phyloP scores from a whole-genome alignment of 2,113 vertebrate species.

The Rattus rattus region DNA sequence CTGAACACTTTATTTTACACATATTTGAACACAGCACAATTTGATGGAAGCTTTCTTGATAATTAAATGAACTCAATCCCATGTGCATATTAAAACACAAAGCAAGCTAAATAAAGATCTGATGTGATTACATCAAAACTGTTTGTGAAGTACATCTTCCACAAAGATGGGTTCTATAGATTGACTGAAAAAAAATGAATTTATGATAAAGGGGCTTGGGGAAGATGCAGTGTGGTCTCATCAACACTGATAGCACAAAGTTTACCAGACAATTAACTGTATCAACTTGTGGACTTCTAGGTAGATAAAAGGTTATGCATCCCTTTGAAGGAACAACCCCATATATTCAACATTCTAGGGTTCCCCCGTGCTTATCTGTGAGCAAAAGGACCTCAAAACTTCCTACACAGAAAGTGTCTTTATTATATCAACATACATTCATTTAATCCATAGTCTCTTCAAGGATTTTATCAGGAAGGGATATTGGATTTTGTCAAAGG shows the following conservation, averaged over 20 bases:
- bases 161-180: background rate
- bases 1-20: background rate
- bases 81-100: background rate
- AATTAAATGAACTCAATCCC: background rate
- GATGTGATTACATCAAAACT: background rate
- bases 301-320: background rate
- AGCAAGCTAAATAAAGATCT: background rate
- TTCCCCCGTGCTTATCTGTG: background rate
- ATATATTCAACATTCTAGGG: background rate
- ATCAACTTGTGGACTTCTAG: background rate
- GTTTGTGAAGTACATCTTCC: background rate
- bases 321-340: background rate
- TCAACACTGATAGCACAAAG: background rate
- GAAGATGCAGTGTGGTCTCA: background rate
- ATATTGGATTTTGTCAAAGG: background rate
- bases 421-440: background rate
- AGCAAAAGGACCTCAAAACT: background rate
- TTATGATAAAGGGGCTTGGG: background rate
- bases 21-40: background rate
- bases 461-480: background rate
- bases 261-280: background rate
- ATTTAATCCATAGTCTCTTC: background rate
- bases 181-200: background rate
- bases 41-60: background rate
- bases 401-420: background rate